These are phyloP conservation scores for Mustela lutreola DNA, from an alignment of 2,113 vertebrate species.

Conservation along the genomic window DNA sequence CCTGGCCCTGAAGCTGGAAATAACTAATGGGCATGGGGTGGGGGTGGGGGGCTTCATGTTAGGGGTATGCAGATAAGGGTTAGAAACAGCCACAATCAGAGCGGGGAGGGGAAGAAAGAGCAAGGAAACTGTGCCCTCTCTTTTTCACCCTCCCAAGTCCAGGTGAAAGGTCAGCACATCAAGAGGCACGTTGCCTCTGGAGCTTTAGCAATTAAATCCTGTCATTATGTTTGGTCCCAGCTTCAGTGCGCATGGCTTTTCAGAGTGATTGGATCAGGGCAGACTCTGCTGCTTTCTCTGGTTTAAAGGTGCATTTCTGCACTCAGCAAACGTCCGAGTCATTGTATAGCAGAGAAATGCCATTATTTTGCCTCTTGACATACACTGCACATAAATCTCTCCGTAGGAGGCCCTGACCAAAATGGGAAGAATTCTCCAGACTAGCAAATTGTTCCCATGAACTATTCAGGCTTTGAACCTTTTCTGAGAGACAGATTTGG, in stretches of 20 bases:
- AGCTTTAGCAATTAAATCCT: conserved; percentile 74
- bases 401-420: conserved; percentile 70
- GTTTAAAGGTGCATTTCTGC: conserved; percentile 75
- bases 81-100: conserved; percentile 37
- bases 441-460: conserved; percentile 73
- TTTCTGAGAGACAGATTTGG: conserved; percentile 65
- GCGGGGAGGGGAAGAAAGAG: too few relatives aligned
- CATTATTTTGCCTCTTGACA: conserved; percentile 76
- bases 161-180: conserved; percentile 76
- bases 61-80: neutral
- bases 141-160: conserved; percentile 31
- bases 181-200: conserved; percentile 46
- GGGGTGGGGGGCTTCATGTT: neutral
- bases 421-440: conserved; percentile 70
- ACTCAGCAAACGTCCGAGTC: conserved; percentile 68
- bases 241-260: conserved; percentile 65
- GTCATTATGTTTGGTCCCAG: conserved; percentile 60
- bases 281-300: conserved; percentile 65
- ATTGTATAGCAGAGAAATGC: conserved; percentile 76
- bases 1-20: conserved; percentile 30
- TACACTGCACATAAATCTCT: conserved; percentile 75
- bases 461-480: conserved; percentile 66
- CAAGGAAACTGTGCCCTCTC: neutral
- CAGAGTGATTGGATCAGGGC: conserved; percentile 71
- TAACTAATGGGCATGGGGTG: conserved; percentile 1